Conservation (phyloP, 2,888 invertebrate genomes). For the Tillus elongatus region DNA sequence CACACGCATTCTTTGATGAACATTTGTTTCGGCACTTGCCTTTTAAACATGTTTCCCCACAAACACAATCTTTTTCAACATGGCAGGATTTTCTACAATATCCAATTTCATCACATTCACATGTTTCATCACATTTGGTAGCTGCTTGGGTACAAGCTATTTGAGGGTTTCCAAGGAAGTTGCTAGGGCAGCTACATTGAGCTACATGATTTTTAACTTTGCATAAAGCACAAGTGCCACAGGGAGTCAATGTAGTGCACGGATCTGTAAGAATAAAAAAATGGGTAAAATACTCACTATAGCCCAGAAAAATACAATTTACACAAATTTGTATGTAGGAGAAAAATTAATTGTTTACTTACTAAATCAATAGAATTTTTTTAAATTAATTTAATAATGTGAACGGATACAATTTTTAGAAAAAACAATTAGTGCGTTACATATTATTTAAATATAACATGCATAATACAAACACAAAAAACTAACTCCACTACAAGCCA, state of each 20-base stretch:
- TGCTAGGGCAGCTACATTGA: slow-evolving; percentile 75
- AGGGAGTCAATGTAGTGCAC: slow-evolving; percentile 61
- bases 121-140: slow-evolving; percentile 62
- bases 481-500: too few species aligned
- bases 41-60: slow-evolving; percentile 68
- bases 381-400: too few species aligned
- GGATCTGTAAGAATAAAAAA: slow-evolving; percentile 58
- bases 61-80: slow-evolving; percentile 60
- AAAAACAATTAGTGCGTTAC: too few species aligned
- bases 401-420: too few species aligned
- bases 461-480: too few species aligned
- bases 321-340: too few species aligned
- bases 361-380: too few species aligned
- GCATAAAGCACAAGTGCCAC: slow-evolving; percentile 78
- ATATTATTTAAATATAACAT: too few species aligned
- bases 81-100: slow-evolving; percentile 67
- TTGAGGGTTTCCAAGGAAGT: slow-evolving; percentile 74
- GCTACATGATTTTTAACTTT: slow-evolving; percentile 74
- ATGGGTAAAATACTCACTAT: background rate
- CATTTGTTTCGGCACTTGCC: slow-evolving; percentile 69
- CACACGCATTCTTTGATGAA: slow-evolving; percentile 57
- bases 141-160: slow-evolving; percentile 67
- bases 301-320: too few species aligned
- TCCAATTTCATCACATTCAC: slow-evolving; percentile 73
- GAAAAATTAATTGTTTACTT: too few species aligned